A percentile compares a stretch with the other conserved stretches of the same genome.
These are phyloP conservation scores for Aplodontia rufa DNA, from an alignment of 2,113 vertebrate species.

Conservation along the genomic window DNA sequence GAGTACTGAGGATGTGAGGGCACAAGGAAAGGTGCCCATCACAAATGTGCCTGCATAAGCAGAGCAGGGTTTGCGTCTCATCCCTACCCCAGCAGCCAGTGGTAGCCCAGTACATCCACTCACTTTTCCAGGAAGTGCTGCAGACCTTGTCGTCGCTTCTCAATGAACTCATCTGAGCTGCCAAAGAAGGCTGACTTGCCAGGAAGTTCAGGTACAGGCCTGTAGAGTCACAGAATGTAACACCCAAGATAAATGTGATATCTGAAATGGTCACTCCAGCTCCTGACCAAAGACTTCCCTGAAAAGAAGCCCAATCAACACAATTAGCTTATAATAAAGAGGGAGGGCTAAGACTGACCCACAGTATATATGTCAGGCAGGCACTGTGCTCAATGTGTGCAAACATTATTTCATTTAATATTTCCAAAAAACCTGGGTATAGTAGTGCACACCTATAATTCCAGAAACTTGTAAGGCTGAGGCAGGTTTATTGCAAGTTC, in stretches of 20 bases:
- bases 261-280: not conserved
- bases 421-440: not conserved
- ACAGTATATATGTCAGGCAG: not conserved
- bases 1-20: not conserved
- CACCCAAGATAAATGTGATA: not conserved
- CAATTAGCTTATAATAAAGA: not conserved
- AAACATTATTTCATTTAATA: not conserved
- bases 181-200: slow-evolving; percentile 92
- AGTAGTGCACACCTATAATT: no score
- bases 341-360: not conserved
- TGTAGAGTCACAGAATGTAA: slow-evolving; percentile 65
- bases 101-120: slow-evolving; percentile 37
- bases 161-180: slow-evolving; percentile 92
- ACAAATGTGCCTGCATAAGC: not conserved
- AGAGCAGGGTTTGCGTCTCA: no score
- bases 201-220: slow-evolving; percentile 95
- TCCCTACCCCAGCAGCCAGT: not conserved
- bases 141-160: slow-evolving; percentile 92
- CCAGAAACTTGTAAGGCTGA: no score
- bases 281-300: not conserved
- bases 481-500: no score
- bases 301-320: not conserved
- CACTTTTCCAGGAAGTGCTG: slow-evolving; percentile 95
- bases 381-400: not conserved
- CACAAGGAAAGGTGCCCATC: not conserved